These are phyloP conservation scores for Homalodisca vitripennis DNA, from an alignment of 1,140 invertebrate genomes.

Conservation along the genomic window DNA sequence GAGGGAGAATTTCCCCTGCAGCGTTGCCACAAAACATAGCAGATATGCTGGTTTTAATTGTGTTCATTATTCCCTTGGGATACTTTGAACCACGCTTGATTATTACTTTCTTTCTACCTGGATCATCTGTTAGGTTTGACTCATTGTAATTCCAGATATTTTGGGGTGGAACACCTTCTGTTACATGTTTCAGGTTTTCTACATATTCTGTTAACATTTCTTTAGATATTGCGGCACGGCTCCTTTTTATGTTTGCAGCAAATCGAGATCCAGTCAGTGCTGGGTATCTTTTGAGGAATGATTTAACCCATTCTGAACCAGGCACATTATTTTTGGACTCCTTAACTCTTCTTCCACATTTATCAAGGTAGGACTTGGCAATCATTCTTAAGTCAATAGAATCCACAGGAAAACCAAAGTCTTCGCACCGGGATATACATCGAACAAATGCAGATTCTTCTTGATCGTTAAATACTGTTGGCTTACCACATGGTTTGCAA, in stretches of 20 bases:
- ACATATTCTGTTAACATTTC: slow-evolving; percentile 42
- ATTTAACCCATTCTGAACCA: slow-evolving; percentile 41
- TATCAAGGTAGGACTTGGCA: slow-evolving; percentile 26
- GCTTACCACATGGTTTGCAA: slow-evolving; percentile 1
- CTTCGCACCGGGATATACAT: slow-evolving; percentile 11
- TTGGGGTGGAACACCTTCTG: slow-evolving; percentile 43
- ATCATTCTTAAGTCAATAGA: slow-evolving; percentile 25
- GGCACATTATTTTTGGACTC: slow-evolving; percentile 43
- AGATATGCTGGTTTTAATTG: slow-evolving; percentile 32
- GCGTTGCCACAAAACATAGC: slow-evolving; percentile 37
- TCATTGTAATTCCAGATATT: slow-evolving; percentile 48
- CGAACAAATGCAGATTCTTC: slow-evolving; percentile 21
- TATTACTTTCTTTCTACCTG: slow-evolving; percentile 38
- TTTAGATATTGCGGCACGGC: slow-evolving; percentile 35
- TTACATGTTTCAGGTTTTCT: slow-evolving; percentile 40
- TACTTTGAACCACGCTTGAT: slow-evolving; percentile 31
- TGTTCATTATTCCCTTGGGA: slow-evolving; percentile 31
- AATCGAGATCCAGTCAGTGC: slow-evolving; percentile 37
- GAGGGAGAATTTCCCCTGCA: no score
- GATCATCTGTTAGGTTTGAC: slow-evolving; percentile 48
- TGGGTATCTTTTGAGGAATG: slow-evolving; percentile 42
- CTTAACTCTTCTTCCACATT: slow-evolving; percentile 21
- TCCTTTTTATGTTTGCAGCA: slow-evolving; percentile 44
- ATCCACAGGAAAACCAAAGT: slow-evolving; percentile 23
- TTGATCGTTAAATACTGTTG: slow-evolving; percentile 1